Conservation (phyloP, 2,888 invertebrate genomes). For the Hofmannophila pseudospretella region DNA sequence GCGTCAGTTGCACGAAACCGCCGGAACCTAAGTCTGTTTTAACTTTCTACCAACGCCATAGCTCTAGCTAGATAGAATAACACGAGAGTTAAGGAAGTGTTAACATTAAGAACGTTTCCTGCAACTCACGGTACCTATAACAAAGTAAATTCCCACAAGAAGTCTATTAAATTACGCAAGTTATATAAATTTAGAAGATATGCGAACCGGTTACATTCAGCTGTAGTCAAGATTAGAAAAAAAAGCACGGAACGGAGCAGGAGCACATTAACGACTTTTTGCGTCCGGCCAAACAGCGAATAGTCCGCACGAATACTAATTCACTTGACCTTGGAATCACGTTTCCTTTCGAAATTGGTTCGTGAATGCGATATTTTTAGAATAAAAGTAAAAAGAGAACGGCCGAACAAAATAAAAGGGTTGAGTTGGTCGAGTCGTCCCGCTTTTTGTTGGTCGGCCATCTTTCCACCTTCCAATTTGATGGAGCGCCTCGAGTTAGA, state of each 20-base stretch:
- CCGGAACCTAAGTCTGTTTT: no score
- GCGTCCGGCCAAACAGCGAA: constrained; percentile 68
- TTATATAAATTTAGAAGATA: constrained; percentile 21
- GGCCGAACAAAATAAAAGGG: constrained; percentile 67
- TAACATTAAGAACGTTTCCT: no score
- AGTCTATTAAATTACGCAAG: constrained; percentile 24
- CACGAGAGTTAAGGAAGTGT: no score
- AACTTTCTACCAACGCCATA: no score
- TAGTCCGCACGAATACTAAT: constrained; percentile 72
- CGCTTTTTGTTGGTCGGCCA: constrained; percentile 58
- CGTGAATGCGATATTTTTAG: constrained; percentile 75
- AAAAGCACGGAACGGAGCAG: constrained; percentile 42
- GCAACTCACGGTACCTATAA: no score
- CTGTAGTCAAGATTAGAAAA: constrained; percentile 62
- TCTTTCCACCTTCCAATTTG: constrained; percentile 52
- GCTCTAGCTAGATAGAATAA: no score
- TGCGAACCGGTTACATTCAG: constrained; percentile 5
- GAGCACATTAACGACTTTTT: constrained; percentile 70
- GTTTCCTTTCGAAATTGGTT: constrained; percentile 77
- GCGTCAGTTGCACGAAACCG: no score
- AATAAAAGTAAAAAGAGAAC: constrained; percentile 71
- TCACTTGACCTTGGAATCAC: constrained; percentile 71
- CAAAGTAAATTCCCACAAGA: no score
- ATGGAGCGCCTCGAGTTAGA: constrained; percentile 18
- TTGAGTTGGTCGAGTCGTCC: constrained; percentile 58